Conservation (phyloP, 2,888 invertebrate genomes). For the Drosophila limbata region DNA sequence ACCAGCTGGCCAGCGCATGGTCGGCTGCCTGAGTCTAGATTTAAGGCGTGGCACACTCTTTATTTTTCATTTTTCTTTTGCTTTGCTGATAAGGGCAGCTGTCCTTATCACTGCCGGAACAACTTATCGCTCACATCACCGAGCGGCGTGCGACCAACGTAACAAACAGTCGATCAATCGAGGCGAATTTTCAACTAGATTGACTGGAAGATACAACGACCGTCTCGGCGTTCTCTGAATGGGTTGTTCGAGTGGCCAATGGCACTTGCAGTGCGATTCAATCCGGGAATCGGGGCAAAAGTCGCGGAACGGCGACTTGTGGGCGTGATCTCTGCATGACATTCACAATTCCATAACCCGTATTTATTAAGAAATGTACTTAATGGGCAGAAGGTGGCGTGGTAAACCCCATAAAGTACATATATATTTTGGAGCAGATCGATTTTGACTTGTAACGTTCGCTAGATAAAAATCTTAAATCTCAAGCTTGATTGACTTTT, state of each 20-base stretch:
- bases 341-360: neutral
- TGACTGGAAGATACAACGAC: constrained; percentile 23
- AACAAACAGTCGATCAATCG: constrained; percentile 2
- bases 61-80: no score
- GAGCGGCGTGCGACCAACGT: constrained; percentile 26
- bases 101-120: constrained; percentile 34
- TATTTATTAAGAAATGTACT: no score
- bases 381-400: no score
- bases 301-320: constrained; percentile 6
- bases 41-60: constrained; percentile 19
- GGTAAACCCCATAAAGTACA: no score
- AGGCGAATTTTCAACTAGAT: constrained; percentile 14
- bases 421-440: no score
- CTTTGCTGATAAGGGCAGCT: neutral
- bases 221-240: constrained; percentile 12
- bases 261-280: neutral
- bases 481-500: no score
- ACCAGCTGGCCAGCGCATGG: constrained; percentile 49
- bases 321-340: constrained; percentile 39
- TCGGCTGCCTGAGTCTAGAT: constrained; percentile 6
- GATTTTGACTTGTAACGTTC: no score
- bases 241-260: constrained; percentile 18
- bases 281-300: no score
- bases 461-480: no score
- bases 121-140: constrained; percentile 31